A percentile compares a stretch with the other conserved stretches of the same genome.
Evolutionary conservation across 2,888 invertebrate genomes (phyloP).

Genomic region (Marronus borbonicus): DNA sequence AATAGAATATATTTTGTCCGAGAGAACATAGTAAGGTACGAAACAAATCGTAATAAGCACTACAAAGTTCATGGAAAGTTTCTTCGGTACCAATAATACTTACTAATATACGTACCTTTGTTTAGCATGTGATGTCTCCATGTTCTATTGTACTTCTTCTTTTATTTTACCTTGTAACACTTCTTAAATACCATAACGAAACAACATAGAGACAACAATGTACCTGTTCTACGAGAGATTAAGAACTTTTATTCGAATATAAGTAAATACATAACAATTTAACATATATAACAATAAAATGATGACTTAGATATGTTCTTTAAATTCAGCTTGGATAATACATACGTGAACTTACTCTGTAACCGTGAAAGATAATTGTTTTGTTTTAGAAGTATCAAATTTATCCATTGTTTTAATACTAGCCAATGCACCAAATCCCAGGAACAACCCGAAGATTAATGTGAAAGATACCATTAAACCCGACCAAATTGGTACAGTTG

Average conservation of each 20-base stretch:
- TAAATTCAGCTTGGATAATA: slow-evolving; percentile 15
- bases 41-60: too few relatives aligned
- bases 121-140: too few relatives aligned
- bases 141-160: too few relatives aligned
- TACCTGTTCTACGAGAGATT: too few relatives aligned
- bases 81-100: too few relatives aligned
- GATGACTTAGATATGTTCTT: slow-evolving; percentile 46
- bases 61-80: too few relatives aligned
- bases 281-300: background rate
- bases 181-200: too few relatives aligned
- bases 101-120: too few relatives aligned
- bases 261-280: background rate
- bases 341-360: slow-evolving; percentile 60
- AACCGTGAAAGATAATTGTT: slow-evolving; percentile 77
- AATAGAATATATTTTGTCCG: too few relatives aligned
- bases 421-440: slow-evolving; percentile 80
- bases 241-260: background rate
- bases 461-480: slow-evolving; percentile 79
- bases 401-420: slow-evolving; percentile 86
- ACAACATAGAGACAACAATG: too few relatives aligned
- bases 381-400: slow-evolving; percentile 88
- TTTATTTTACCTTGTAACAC: too few relatives aligned
- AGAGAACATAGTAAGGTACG: too few relatives aligned
- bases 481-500: slow-evolving; percentile 83
- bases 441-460: slow-evolving; percentile 76